phyloP scores from a whole-genome alignment of 2,113 vertebrate genomes.

The Onychorhynchus coronatus region DNA sequence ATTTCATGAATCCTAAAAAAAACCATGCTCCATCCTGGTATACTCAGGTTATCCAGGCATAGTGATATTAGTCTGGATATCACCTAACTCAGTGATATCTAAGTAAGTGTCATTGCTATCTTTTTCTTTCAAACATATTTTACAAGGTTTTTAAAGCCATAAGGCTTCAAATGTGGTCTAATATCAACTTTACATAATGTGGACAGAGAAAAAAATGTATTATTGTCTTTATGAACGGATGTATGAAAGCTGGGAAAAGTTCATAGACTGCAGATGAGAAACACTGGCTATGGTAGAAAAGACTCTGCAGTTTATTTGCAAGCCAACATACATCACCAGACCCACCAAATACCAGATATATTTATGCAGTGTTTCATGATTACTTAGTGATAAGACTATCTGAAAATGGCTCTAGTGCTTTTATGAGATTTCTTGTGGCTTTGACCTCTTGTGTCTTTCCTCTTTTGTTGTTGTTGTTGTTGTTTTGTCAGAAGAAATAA shows the following conservation, averaged over 20 bases:
- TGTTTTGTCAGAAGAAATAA: background rate
- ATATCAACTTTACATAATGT: background rate
- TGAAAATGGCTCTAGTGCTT: background rate
- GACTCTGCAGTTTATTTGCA: background rate
- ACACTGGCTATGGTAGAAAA: background rate
- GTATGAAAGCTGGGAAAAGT: background rate
- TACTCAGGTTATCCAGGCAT: background rate
- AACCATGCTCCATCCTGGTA: background rate
- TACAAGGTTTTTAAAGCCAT: background rate
- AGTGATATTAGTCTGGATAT: background rate
- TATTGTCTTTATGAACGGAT: background rate
- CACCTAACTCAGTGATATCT: background rate
- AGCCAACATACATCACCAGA: background rate
- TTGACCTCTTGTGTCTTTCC: background rate
- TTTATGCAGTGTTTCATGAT: background rate
- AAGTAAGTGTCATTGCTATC: background rate
- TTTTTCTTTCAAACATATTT: background rate
- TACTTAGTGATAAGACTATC: background rate
- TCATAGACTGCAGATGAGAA: background rate
- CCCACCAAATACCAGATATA: background rate
- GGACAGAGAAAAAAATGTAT: too few species aligned
- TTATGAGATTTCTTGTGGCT: background rate
- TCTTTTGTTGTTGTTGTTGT: background rate
- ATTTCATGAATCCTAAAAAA: background rate
- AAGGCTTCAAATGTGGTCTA: background rate